Evolutionary conservation across 2,888 invertebrate species (phyloP), one percentile per base, ranked within the genome.

Genomic region (Pammene aurita): DNA sequence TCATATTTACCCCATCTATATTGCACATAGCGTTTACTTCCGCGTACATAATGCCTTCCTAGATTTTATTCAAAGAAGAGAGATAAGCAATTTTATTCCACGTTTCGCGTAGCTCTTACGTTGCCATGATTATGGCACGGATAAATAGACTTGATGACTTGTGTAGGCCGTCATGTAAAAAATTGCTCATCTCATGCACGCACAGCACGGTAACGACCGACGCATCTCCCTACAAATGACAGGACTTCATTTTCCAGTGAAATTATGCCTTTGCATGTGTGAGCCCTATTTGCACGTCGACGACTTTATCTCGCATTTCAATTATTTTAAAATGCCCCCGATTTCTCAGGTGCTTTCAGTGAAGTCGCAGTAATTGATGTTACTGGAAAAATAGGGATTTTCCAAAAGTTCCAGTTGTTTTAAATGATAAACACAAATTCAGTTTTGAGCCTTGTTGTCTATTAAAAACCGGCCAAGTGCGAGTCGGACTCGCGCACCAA

Each of bases 151-250:
- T 50, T 63, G 46, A 65, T 60, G 60, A 69, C 57, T 65, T 60
- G 58, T 55, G 64, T 66, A 61, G 71, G 58, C 60, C 67, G 69
- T 70, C 61, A 66, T 54, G 67, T 70, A 71, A 73, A 71, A 72
- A 73, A 73, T 71, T 71, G 72, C 66, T 38, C 57, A 55, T 71
- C 38, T 66, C 48, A 54, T 63, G 42, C 61, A 67, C 67, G 69
- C 65, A 58, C 35, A 38, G 70, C 70, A 60, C 52, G 71, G 69
- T 74, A 72, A 72, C 72, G 66, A 65, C 58, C 61, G 38, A 58
- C 70, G 68, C 63, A 50, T 55, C 70, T 61, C 56, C 55, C 55
- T 70, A 62, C 60, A 61, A 71, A 72, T 57, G 66, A 61, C 61
- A 66, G 54, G 48, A 46, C 62, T 72, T 63, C 58, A 64, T 68